Evolutionary conservation across 2,797 vertebrate species (phyloP).

Genomic region (Kryptolebias ocellatus): DNA sequence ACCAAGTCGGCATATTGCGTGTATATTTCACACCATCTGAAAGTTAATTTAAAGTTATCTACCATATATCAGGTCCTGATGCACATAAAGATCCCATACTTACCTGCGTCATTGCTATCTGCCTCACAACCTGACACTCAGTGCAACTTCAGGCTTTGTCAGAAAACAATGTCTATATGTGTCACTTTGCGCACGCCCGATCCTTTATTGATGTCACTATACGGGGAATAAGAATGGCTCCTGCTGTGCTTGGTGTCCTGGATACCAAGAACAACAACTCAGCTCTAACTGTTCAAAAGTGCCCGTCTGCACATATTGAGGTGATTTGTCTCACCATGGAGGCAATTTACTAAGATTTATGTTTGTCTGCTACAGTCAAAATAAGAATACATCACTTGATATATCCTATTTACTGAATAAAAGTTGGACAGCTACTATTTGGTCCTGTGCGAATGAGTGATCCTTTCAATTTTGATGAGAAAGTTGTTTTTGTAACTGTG

Average conservation of each 20-base stretch:
- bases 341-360: slow-evolving; percentile 68
- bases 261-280: slow-evolving; percentile 60
- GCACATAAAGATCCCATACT: neutral
- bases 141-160: slow-evolving; percentile 39
- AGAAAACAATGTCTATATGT: slow-evolving; percentile 24
- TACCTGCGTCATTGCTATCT: slow-evolving; percentile 34
- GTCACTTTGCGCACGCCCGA: slow-evolving; percentile 35
- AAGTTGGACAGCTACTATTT: slow-evolving; percentile 44
- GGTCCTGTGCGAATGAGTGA: slow-evolving; percentile 35
- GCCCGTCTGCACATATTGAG: slow-evolving; percentile 59
- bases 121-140: slow-evolving; percentile 31
- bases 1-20: neutral
- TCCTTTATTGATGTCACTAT: slow-evolving; percentile 53
- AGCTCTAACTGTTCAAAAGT: slow-evolving; percentile 58
- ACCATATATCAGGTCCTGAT: neutral
- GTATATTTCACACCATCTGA: neutral
- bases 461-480: slow-evolving; percentile 33
- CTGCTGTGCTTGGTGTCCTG: slow-evolving; percentile 58
- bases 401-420: slow-evolving; percentile 44
- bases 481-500: slow-evolving; percentile 39
- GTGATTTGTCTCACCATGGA: slow-evolving; percentile 63
- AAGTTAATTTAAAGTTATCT: neutral
- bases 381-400: slow-evolving; percentile 59
- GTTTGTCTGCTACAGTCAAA: slow-evolving; percentile 56
- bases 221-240: slow-evolving; percentile 60